phyloP scores from a whole-genome alignment of 2,888 invertebrate species.

The Crematogaster levior region DNA sequence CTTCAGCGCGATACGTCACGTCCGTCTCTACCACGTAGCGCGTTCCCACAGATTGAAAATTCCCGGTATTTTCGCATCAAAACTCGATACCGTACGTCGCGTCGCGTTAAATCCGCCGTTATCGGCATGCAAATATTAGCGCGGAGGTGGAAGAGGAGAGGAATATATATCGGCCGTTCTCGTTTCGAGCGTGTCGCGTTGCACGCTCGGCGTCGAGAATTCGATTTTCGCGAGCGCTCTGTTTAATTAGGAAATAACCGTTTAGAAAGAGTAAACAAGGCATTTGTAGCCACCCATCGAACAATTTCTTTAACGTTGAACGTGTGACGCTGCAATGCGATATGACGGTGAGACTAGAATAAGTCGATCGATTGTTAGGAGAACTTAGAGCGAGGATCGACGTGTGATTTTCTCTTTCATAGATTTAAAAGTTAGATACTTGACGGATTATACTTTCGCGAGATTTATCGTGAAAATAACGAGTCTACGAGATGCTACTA shows the following conservation, averaged over 20 bases:
- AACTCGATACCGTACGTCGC: conserved; percentile 34
- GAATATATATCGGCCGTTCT: conserved; percentile 7
- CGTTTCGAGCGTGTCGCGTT: conserved; percentile 12
- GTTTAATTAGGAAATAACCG: conserved; percentile 36
- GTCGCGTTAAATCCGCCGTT: conserved; percentile 33
- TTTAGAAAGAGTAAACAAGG: background rate
- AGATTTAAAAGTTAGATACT: conserved; percentile 2
- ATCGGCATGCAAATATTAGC: conserved; percentile 52
- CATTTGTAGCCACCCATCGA: background rate
- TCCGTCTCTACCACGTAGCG: conserved; percentile 18
- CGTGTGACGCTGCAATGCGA: background rate
- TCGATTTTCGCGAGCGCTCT: conserved; percentile 4
- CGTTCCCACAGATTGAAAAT: conserved; percentile 42
- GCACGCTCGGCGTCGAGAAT: conserved; percentile 2
- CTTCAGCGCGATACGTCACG: conserved; percentile 45
- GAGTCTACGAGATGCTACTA: conserved; percentile 31
- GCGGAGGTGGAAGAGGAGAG: background rate
- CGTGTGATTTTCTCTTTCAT: background rate
- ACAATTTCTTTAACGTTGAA: background rate
- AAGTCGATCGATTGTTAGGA: background rate
- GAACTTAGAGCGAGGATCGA: background rate
- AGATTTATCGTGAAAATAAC: conserved; percentile 16
- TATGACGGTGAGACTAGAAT: background rate
- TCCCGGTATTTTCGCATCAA: conserved; percentile 48
- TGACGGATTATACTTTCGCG: background rate